Conservation (phyloP, 2,113 vertebrate genomes). For the Gallinago jamesoni region DNA sequence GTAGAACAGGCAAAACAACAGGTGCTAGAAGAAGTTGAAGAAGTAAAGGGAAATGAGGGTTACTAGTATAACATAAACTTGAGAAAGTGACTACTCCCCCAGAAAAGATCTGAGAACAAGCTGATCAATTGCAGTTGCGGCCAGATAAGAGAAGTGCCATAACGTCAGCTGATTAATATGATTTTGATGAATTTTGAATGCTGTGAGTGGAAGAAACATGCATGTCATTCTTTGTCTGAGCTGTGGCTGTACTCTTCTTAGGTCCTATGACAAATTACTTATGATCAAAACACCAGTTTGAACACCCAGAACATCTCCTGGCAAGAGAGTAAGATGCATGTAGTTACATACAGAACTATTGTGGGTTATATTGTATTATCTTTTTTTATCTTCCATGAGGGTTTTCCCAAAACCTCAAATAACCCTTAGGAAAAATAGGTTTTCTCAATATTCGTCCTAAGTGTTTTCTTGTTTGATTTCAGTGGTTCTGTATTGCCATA, state of each 20-base stretch:
- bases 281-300: background rate
- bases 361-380: background rate
- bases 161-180: background rate
- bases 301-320: background rate
- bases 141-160: background rate
- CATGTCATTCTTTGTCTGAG: background rate
- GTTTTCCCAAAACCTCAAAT: background rate
- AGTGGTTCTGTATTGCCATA: background rate
- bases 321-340: background rate
- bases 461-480: background rate
- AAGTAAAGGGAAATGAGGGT: background rate
- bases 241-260: background rate
- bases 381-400: background rate
- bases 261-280: background rate
- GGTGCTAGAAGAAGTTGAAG: background rate
- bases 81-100: background rate
- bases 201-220: background rate
- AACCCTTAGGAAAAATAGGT: background rate
- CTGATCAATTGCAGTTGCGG: background rate
- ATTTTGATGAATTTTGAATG: background rate
- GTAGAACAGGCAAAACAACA: background rate
- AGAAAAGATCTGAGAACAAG: background rate
- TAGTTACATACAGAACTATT: background rate
- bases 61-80: background rate
- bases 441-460: background rate